Evolutionary conservation across 2,888 invertebrate genomes (phyloP).

Genomic region (Drosophila cognata): DNA sequence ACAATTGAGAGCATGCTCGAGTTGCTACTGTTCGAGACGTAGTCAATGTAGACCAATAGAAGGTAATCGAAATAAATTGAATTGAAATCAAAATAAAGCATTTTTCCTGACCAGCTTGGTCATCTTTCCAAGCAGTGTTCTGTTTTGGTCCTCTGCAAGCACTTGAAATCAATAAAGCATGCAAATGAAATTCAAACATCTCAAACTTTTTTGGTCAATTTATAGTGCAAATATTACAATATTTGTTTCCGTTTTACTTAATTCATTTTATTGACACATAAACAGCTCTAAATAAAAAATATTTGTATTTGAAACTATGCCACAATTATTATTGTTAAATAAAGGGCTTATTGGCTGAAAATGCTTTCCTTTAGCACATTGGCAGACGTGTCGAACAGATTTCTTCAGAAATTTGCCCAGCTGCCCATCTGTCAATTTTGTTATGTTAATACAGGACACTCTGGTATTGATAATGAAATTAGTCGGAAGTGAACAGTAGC

Average conservation of each 20-base stretch:
- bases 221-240: slow-evolving; percentile 9
- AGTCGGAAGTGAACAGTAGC: not conserved
- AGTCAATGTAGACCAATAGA: slow-evolving; percentile 36
- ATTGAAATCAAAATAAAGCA: slow-evolving; percentile 38
- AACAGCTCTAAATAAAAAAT: not conserved
- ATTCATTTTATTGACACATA: not conserved
- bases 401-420: not conserved
- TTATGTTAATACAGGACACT: not conserved
- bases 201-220: slow-evolving; percentile 16
- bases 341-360: not conserved
- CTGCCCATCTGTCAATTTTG: not conserved
- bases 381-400: no score
- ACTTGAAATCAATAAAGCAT: slow-evolving; percentile 20
- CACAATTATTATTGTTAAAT: not conserved
- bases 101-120: slow-evolving; percentile 1
- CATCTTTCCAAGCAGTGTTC: slow-evolving; percentile 2
- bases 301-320: not conserved
- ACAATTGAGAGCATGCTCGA: slow-evolving; percentile 9
- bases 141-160: slow-evolving; percentile 2
- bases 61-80: slow-evolving; percentile 39
- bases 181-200: slow-evolving; percentile 33
- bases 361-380: not conserved
- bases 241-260: not conserved
- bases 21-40: slow-evolving; percentile 5
- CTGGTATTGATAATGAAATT: slow-evolving; percentile 10